Base-by-base conservation (phyloP, 2,888 invertebrate genomes). In the Tenthredo livida region DNA sequence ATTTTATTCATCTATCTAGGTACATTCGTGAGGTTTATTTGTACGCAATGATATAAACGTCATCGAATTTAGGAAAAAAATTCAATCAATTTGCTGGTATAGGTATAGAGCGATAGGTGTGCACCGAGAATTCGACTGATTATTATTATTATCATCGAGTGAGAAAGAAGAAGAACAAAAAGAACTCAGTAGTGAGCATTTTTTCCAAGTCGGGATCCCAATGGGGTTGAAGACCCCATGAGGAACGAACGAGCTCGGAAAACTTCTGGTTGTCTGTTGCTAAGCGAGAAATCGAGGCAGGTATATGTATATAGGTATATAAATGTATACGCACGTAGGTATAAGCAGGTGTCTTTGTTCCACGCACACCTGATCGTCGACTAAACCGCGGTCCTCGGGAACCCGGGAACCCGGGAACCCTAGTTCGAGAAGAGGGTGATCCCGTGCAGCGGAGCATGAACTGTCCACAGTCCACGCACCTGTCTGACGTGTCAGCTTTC, bases 321-420 rank as follows among this genome's bases (percentile, higher is more conserved):
- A 21, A 9, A 43, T 21, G 21, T 21, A 73, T 15, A 25, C 25
- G 10, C 25, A 29, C 15, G 75, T 47, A 75, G 72, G 72, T 54
- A 54, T 9, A 77, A 54, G 77, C 77, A 77, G 77, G 77, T 77
- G 77, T 77, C 77, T 77, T 54, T 77, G 77, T 77, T n/a, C 77
- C 77, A 77, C 77, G 33, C 29, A 77, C 77, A 77, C 77, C 77
- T 77, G 77, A 77, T 77, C 77, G 54, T 33, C 43, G 40, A 54
- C 29, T 33, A 33, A 29, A 54, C 77, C 77, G 77, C n/a, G 77
- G n/a, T 77, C 50, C 75, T 77, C 75, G 75, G 75, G 75, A 33
- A 33, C 33, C 33, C 37, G 7, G 37, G 37, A 37, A 37, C 37
- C 37, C 77, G 54, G 77, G 77, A 50, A 77, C 77, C 77, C 47